Evolutionary conservation across 1,140 invertebrate species (phyloP).

Genomic region (Neodiprion lecontei): DNA sequence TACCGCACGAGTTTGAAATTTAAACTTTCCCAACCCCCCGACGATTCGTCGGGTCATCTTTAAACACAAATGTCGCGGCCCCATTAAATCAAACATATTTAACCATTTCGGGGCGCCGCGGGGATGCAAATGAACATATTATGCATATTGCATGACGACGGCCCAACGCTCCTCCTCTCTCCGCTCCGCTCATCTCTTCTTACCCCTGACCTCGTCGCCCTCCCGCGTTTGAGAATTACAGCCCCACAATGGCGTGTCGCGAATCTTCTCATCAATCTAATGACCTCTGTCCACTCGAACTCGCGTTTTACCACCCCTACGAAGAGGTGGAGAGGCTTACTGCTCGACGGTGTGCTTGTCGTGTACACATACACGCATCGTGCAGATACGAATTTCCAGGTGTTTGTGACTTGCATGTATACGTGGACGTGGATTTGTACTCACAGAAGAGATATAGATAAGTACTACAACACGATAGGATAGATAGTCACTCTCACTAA

Average conservation of each 20-base stretch:
- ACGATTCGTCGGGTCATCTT: neutral
- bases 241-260: conserved; percentile 43
- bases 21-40: neutral
- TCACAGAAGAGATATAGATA: neutral
- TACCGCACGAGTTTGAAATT: neutral
- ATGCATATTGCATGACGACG: conserved; percentile 4
- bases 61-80: neutral
- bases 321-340: neutral
- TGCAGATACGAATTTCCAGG: neutral
- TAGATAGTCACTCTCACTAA: neutral
- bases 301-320: neutral
- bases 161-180: neutral
- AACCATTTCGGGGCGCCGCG: neutral
- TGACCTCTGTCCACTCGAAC: conserved; percentile 36
- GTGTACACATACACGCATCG: neutral
- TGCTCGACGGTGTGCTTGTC: neutral
- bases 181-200: neutral
- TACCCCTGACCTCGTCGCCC: neutral
- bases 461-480: neutral
- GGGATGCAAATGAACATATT: conserved; percentile 5
- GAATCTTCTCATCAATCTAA: conserved; percentile 57
- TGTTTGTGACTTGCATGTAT: too few relatives aligned
- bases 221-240: conserved; percentile 17
- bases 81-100: conserved; percentile 6
- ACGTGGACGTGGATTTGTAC: too few relatives aligned